Evolutionary conservation across 2,113 vertebrate genomes (phyloP), one percentile per base, ranked within the genome.

Genomic region (Nerophis ophidion): DNA sequence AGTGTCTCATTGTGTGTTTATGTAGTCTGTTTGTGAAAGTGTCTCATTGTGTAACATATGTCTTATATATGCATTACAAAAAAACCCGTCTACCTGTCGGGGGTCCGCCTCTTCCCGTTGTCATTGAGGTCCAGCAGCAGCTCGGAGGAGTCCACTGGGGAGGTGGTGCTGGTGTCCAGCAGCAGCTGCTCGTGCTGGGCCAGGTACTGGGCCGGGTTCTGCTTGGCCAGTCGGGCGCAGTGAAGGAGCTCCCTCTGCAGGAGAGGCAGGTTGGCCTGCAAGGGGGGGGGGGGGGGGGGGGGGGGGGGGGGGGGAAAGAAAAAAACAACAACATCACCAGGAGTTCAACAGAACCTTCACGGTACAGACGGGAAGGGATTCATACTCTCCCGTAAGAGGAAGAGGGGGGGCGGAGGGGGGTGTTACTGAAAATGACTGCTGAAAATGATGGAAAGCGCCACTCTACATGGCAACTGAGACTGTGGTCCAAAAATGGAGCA

Each of bases 111-210:
- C 87, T 98, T 99, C 85, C 95, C 92, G 0, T 93, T 93, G 78
- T 98, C 95, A 1, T 92, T 94, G 81, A 93, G 92, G 36, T 98
- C 95, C 86, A 97, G 89, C 72, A 99, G 89, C 74, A 95, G 92
- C 65, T 98, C 97, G 0, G 95, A 91, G 74, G 94, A 95, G 89
- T 96, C 94, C 3, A 92, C 85, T 0, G 96, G 94, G 5, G 94
- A 89, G 72, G 92, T 88, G 83, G 93, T 89, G 35, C 89, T 95
- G 87, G 93, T 93, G 7, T 96, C 93, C 81, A 98, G 90, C 61
- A 98, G 91, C 57, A 97, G 92, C 88, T 97, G 95, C 86, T 99
- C 95, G 0, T 99, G 96, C 84, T 99, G 95, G 19, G 96, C 96
- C 89, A 98, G 89, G 89, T 98, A 98, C 88, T 99, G 97, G 48